Percentiles rank a stretch among this genome's conserved stretches.
Evolutionary conservation across 2,797 vertebrate genomes (phyloP).

Genomic region (Kryptolebias ocellatus): DNA sequence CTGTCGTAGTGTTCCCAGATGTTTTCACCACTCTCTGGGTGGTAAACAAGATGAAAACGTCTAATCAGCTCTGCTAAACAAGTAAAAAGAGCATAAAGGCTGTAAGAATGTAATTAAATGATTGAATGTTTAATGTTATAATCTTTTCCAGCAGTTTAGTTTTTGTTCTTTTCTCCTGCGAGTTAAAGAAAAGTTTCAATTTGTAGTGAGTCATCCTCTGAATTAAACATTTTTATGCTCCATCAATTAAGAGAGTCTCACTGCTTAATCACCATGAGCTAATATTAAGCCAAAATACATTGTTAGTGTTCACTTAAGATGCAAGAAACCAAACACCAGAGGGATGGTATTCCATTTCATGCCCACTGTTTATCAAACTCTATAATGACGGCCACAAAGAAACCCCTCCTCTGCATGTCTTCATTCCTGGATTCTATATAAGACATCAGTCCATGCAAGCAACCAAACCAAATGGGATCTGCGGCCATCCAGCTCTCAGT

Average conservation of each 20-base stretch:
- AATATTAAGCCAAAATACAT: conserved; percentile 23
- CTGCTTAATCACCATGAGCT: conserved; percentile 28
- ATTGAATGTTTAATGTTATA: conserved; percentile 37
- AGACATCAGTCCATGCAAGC: conserved; percentile 45
- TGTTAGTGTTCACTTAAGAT: conserved; percentile 35
- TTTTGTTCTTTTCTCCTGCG: neutral
- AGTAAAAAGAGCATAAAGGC: conserved; percentile 21
- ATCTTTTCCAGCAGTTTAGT: conserved; percentile 26
- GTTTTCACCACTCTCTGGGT: conserved; percentile 35
- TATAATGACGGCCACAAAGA: conserved; percentile 53
- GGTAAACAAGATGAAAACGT: conserved; percentile 44
- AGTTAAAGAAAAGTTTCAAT: neutral
- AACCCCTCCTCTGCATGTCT: conserved; percentile 32
- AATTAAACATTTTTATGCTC: conserved; percentile 13
- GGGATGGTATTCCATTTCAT: conserved; percentile 25
- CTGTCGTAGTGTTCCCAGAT: conserved; percentile 13
- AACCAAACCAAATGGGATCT: conserved; percentile 53
- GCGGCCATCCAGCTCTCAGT: conserved; percentile 51
- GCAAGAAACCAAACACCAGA: conserved; percentile 30
- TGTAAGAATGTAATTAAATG: conserved; percentile 45
- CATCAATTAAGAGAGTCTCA: conserved; percentile 24
- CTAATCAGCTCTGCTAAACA: conserved; percentile 37
- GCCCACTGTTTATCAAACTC: conserved; percentile 41
- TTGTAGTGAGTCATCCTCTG: neutral
- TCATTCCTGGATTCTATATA: conserved; percentile 51